Percentiles rank a stretch among this genome's conserved stretches.
phyloP scores from a whole-genome alignment of 2,797 vertebrate genomes.

The Bufotes viridis region DNA sequence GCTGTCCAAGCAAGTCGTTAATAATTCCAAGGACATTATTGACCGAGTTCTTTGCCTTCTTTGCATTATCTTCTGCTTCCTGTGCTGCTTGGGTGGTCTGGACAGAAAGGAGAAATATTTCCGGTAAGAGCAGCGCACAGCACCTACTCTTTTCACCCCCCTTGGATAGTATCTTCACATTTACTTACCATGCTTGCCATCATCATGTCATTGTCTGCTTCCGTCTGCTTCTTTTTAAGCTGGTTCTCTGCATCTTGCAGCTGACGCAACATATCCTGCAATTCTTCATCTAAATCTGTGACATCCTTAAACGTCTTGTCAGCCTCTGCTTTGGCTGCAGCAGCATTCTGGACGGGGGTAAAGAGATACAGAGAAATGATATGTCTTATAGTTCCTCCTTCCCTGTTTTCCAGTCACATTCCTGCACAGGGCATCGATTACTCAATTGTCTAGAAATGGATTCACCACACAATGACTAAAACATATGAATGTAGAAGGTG shows the following conservation, averaged over 20 bases:
- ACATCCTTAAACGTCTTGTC: slow-evolving; percentile 87
- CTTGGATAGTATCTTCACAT: not conserved
- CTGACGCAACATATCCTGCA: slow-evolving; percentile 85
- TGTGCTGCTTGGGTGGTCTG: slow-evolving; percentile 91
- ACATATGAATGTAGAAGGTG: too few relatives aligned
- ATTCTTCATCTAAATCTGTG: slow-evolving; percentile 83
- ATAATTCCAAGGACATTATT: slow-evolving; percentile 85
- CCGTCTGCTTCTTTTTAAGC: slow-evolving; percentile 82
- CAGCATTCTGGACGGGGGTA: slow-evolving; percentile 80
- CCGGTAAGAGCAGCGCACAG: not conserved
- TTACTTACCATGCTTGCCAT: slow-evolving; percentile 87
- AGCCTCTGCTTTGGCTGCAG: slow-evolving; percentile 84
- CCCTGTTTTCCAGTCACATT: too few relatives aligned
- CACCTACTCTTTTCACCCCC: too few relatives aligned
- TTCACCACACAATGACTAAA: too few relatives aligned
- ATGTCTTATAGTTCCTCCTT: not conserved
- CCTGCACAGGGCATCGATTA: too few relatives aligned
- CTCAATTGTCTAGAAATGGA: too few relatives aligned
- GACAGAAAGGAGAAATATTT: slow-evolving; percentile 8
- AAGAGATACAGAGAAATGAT: not conserved
- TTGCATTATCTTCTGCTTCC: slow-evolving; percentile 91
- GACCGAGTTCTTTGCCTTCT: slow-evolving; percentile 91
- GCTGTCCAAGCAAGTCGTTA: slow-evolving; percentile 83
- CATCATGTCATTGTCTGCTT: slow-evolving; percentile 92
- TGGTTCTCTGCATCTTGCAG: slow-evolving; percentile 85